Base-by-base conservation (phyloP, 2,888 invertebrate genomes). In the Oscheius sp. region DNA sequence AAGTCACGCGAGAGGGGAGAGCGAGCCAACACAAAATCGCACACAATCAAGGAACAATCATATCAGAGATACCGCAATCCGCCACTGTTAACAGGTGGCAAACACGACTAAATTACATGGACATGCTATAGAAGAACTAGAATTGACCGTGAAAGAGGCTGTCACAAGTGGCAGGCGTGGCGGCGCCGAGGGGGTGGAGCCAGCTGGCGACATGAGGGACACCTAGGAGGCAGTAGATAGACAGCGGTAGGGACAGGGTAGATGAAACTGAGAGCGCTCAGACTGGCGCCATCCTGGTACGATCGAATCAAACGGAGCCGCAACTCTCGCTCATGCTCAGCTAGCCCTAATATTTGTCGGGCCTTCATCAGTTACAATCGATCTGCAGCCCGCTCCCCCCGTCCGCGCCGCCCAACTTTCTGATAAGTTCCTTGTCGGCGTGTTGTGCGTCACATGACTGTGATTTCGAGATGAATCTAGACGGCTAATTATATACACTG, bases 401-500 rank as follows among this genome's bases (percentile, higher is more conserved):
- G 47, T n/a, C 59, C 77, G 77, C 77, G 74, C 66, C 74, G 57
- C 53, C 72, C 60, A 62, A 62, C 72, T 72, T 72, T 60, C 48
- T 62, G 72, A 72, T 72, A 72, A 63, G 72, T 72, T 72, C 62
- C 72, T 72, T 72, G 72, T 72, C 47, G 70, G 33, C 63, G 37
- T 35, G 60, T 29, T 60, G n/a, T 37, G 37, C 60, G 60, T 60
- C 63, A 63, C 37, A 55, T 55, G 68, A 53, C 55, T 53, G 32
- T 51, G 33, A 29, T 55, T 68, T 63, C 53, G 53, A 13, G 48
- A 63, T 47, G 63, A 63, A 35, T 60, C 53, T 53, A 29, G 10
- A 53, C 21, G 7, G 42, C 42, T 42, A 42, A 42, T 42, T 42
- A 42, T 42, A 42, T 42, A 42, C 42, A 42, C 42, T 42, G 42